Conservation (phyloP, 1,140 invertebrate species). For the Whitmania pigra region DNA sequence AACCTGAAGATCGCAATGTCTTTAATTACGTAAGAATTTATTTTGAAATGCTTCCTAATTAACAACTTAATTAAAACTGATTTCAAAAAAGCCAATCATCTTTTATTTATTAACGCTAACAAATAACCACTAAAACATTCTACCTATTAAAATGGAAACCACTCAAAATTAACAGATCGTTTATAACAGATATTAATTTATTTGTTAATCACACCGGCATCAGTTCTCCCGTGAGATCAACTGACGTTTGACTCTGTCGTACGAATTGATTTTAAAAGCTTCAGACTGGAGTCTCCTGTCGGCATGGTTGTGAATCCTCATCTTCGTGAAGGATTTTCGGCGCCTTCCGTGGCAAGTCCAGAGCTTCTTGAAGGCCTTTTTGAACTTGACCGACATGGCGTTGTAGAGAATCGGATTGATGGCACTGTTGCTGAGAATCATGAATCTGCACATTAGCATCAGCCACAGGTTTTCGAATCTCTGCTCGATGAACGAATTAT, state of each 20-base stretch:
- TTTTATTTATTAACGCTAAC: no score
- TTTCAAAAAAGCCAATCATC: no score
- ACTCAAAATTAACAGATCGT: no score
- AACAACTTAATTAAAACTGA: no score
- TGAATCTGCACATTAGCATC: slow-evolving; percentile 52
- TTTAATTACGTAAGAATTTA: no score
- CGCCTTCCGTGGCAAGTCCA: slow-evolving; percentile 32
- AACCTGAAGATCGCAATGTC: no score
- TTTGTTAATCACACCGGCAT: no score
- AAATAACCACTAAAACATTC: no score
- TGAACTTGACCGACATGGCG: slow-evolving; percentile 51
- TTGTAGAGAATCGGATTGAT: slow-evolving; percentile 54
- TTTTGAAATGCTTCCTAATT: no score
- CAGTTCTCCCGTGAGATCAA: no score
- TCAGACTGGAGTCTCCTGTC: not conserved
- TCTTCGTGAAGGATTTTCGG: not conserved
- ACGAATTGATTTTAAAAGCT: not conserved
- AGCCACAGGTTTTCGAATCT: slow-evolving; percentile 53
- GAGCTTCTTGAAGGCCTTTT: slow-evolving; percentile 44
- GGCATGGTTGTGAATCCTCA: not conserved
- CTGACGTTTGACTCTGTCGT: slow-evolving; percentile 28
- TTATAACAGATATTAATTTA: no score
- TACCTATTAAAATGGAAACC: no score
- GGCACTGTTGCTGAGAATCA: slow-evolving; percentile 53
- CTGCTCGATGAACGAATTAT: slow-evolving; percentile 49